Evolutionary conservation across 2,797 vertebrate species (phyloP).

Genomic region (Scolopax rusticola): DNA sequence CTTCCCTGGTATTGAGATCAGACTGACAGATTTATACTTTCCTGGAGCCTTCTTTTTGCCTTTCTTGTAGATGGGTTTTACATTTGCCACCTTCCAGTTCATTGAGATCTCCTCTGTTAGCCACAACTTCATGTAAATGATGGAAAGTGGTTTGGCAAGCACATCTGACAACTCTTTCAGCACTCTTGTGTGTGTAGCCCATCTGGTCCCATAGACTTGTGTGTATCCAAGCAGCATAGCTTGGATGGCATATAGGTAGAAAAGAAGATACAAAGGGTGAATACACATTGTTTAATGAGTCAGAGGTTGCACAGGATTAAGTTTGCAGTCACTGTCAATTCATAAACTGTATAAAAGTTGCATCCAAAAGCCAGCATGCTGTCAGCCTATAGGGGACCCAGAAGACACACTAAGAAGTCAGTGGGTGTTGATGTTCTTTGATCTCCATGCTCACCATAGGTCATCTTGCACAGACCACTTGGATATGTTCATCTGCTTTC

Average conservation of each 20-base stretch:
- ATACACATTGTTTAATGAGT: background rate
- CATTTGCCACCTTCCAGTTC: too few species aligned
- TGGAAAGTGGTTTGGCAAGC: too few species aligned
- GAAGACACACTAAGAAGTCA: background rate
- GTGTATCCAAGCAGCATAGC: too few species aligned
- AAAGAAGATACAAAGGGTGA: background rate
- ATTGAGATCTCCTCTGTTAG: too few species aligned
- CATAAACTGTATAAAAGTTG: background rate
- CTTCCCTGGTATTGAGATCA: too few species aligned
- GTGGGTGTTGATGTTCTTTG: background rate
- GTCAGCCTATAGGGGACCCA: background rate
- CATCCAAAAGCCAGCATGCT: background rate
- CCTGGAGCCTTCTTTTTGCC: too few species aligned
- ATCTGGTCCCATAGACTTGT: too few species aligned
- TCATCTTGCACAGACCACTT: background rate
- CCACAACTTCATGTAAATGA: too few species aligned
- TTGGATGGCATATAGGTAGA: background rate
- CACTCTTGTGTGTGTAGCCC: too few species aligned
- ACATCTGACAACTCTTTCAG: too few species aligned
- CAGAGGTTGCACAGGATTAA: background rate
- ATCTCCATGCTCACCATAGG: background rate
- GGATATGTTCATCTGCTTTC: fast-evolving
- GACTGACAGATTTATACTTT: too few species aligned
- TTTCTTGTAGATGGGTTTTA: too few species aligned
- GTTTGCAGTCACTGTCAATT: background rate